Conservation (phyloP, 1,140 invertebrate genomes). For the Microplitis mediator region DNA sequence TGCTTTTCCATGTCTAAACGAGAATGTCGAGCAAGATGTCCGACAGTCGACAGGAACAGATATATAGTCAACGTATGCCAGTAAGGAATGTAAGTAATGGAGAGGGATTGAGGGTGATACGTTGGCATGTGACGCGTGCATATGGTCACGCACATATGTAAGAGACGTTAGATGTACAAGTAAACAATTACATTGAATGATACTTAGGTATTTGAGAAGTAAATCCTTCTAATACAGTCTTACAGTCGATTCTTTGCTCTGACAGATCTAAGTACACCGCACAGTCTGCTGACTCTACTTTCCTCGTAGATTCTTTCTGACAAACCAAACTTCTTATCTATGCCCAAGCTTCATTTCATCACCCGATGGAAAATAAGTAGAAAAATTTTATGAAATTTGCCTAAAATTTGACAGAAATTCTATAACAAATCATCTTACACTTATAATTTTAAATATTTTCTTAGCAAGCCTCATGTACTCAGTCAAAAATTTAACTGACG, state of each 20-base stretch:
- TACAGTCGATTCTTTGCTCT: background rate
- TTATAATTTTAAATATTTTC: no score
- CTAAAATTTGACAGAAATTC: no score
- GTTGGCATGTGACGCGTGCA: slow-evolving; percentile 36
- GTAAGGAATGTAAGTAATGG: slow-evolving; percentile 41
- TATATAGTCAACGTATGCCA: slow-evolving; percentile 5
- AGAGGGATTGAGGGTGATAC: slow-evolving; percentile 32
- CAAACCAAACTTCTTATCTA: background rate
- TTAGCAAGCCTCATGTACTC: background rate
- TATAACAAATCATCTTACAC: no score
- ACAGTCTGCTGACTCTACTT: no score
- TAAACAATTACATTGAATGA: background rate
- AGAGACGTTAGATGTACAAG: background rate
- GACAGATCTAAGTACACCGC: background rate
- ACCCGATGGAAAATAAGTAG: no score
- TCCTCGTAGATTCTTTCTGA: background rate
- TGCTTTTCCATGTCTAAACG: slow-evolving; percentile 24
- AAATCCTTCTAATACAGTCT: background rate
- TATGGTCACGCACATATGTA: slow-evolving; percentile 10
- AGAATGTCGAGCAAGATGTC: slow-evolving; percentile 23
- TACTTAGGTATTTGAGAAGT: background rate
- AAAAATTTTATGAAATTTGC: no score
- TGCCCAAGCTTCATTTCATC: background rate
- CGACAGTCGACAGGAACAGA: slow-evolving; percentile 11
- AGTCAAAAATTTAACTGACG: slow-evolving; percentile 42